A percentile compares a stretch with the other conserved stretches of the same genome.
Evolutionary conservation across 2,113 vertebrate genomes (phyloP).

Genomic region (Parus major): DNA sequence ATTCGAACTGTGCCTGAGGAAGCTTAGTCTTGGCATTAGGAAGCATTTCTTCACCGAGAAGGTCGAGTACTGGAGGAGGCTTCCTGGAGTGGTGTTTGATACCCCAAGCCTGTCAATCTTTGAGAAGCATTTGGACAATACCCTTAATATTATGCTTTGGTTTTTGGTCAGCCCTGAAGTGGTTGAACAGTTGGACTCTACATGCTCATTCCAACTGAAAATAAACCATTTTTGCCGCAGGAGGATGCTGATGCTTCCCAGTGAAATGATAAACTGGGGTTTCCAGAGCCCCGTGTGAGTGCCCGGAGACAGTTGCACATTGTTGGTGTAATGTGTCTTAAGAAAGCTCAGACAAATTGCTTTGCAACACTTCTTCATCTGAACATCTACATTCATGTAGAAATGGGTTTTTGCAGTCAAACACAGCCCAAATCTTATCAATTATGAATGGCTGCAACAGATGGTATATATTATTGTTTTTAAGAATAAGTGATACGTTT

Average conservation of each 20-base stretch:
- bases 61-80: neutral
- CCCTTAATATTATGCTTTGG: neutral
- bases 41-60: neutral
- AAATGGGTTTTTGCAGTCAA: constrained; percentile 41
- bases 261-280: neutral
- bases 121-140: neutral
- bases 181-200: neutral
- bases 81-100: neutral
- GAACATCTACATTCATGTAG: neutral
- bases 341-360: neutral
- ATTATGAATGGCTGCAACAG: constrained; percentile 50
- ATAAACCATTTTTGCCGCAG: neutral
- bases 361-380: neutral
- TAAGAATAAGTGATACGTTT: constrained; percentile 59
- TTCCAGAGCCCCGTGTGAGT: neutral
- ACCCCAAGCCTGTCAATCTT: neutral
- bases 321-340: neutral
- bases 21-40: neutral
- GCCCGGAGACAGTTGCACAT: neutral
- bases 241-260: neutral
- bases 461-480: constrained; percentile 37
- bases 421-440: constrained; percentile 26
- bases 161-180: neutral
- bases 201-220: neutral
- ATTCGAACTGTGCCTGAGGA: neutral